Percentiles rank a stretch among this genome's conserved stretches.
Evolutionary conservation across 2,797 vertebrate species (phyloP).

Genomic region (Sebastes oblongus): DNA sequence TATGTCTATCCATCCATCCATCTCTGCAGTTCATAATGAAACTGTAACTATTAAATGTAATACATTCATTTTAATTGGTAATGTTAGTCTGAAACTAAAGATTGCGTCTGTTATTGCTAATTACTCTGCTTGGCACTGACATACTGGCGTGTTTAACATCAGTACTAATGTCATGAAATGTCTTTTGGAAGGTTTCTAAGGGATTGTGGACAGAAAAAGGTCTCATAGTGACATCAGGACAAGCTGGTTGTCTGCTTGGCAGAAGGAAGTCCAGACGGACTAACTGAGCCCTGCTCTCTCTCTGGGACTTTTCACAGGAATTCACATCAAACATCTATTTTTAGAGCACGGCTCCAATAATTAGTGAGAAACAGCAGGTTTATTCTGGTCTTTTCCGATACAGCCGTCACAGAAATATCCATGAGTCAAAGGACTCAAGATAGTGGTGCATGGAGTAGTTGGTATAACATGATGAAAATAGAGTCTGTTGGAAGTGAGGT

Average conservation of each 20-base stretch:
- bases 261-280: background rate
- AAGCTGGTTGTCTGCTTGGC: background rate
- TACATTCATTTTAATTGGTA: background rate
- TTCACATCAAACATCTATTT: conserved; percentile 41
- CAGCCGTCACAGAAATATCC: conserved; percentile 4
- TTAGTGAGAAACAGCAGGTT: background rate
- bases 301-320: conserved; percentile 20
- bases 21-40: background rate
- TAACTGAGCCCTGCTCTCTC: background rate
- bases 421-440: conserved; percentile 3
- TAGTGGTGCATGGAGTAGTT: background rate
- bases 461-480: background rate
- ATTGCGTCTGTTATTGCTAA: background rate
- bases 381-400: conserved; percentile 10
- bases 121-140: background rate
- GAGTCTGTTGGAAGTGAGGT: background rate
- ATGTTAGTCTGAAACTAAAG: background rate
- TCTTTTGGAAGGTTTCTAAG: background rate
- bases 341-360: conserved; percentile 16
- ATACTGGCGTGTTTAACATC: background rate
- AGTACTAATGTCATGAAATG: background rate
- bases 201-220: background rate
- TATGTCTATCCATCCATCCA: too few relatives aligned
- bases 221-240: background rate
- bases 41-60: background rate